Conservation (phyloP, 2,888 invertebrate genomes). For the Erannis defoliaria region DNA sequence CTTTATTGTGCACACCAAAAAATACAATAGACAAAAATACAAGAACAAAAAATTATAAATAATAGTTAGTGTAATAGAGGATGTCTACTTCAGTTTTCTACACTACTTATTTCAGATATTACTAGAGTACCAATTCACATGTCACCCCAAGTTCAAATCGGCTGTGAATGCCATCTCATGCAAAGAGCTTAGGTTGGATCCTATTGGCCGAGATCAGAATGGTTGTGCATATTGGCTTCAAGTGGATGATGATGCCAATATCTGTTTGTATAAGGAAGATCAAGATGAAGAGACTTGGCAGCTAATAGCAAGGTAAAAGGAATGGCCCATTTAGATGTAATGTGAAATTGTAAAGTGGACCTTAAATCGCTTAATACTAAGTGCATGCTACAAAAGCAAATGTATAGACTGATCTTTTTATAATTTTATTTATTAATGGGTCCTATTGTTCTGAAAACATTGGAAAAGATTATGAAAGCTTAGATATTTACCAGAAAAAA, state of each 20-base stretch:
- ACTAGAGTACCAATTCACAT: constrained; percentile 97
- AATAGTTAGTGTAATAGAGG: neutral
- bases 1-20: no score
- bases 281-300: constrained; percentile 98
- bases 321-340: no score
- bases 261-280: constrained; percentile 97
- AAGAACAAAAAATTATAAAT: no score
- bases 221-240: constrained; percentile 98
- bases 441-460: no score
- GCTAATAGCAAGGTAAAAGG: constrained; percentile 93
- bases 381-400: no score
- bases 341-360: no score
- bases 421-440: no score
- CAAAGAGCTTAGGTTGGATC: constrained; percentile 93
- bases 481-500: no score
- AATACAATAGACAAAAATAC: no score
- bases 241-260: constrained; percentile 94
- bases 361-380: no score
- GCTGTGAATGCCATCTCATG: constrained; percentile 93
- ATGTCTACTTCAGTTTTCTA: neutral
- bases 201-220: constrained; percentile 95
- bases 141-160: constrained; percentile 96
- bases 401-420: no score
- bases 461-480: no score
- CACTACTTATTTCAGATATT: constrained; percentile 88